Conservation (phyloP, 2,888 invertebrate genomes). For the Tetramorium bicarinatum region DNA sequence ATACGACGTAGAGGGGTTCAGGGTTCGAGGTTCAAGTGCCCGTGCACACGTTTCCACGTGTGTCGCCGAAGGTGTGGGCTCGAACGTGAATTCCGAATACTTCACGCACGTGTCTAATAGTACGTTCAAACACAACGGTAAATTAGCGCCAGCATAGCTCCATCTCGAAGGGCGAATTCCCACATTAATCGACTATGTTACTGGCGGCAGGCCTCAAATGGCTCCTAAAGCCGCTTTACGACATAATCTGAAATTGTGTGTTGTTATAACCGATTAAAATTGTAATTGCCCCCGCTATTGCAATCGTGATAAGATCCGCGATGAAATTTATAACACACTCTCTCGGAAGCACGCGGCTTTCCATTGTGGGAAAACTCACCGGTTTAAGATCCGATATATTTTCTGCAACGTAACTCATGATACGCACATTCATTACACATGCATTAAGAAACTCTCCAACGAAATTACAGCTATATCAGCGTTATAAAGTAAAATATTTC, state of each 20-base stretch:
- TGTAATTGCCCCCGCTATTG: conserved; percentile 40
- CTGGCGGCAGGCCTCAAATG: conserved; percentile 27
- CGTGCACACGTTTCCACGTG: conserved; percentile 64
- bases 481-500: conserved; percentile 10
- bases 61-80: conserved; percentile 56
- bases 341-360: neutral
- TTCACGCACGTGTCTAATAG: conserved; percentile 71
- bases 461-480: neutral
- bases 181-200: conserved; percentile 48
- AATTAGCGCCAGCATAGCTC: conserved; percentile 68
- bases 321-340: conserved; percentile 35
- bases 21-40: conserved; percentile 73
- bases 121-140: conserved; percentile 71
- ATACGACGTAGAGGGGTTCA: conserved; percentile 33
- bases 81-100: conserved; percentile 62
- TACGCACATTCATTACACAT: neutral
- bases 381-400: neutral
- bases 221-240: conserved; percentile 48
- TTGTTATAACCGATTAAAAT: conserved; percentile 41
- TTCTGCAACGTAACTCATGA: conserved; percentile 17
- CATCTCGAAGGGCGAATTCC: conserved; percentile 46
- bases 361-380: neutral
- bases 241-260: conserved; percentile 45
- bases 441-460: conserved; percentile 13
- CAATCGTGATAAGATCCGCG: conserved; percentile 28